Evolutionary conservation across 1,140 invertebrate genomes (phyloP).

Genomic region (Drosophila lowei): DNA sequence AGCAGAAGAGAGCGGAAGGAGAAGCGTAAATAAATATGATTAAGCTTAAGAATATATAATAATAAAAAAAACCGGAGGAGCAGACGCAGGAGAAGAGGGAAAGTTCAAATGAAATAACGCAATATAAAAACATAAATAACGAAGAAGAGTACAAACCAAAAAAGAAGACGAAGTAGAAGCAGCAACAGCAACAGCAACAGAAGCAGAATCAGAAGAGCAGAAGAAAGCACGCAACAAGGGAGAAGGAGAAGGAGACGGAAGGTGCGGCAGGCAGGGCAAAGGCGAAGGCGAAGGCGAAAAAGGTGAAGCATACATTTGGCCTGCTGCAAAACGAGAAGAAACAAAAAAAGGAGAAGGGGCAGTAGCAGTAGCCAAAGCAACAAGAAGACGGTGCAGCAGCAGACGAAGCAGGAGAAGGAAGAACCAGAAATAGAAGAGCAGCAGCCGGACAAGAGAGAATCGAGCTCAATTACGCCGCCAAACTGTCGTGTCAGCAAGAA

Average conservation of each 20-base stretch:
- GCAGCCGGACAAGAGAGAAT: slow-evolving; percentile 64
- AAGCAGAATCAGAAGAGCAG: not conserved
- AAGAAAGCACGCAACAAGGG: not conserved
- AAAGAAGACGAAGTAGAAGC: not conserved
- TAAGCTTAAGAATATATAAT: slow-evolving; percentile 81
- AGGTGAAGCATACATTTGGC: slow-evolving; percentile 25
- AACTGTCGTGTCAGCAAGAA: slow-evolving; percentile 81
- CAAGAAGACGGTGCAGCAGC: not conserved
- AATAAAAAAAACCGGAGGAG: slow-evolving; percentile 23
- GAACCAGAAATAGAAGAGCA: slow-evolving; percentile 14
- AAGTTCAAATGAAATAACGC: slow-evolving; percentile 81
- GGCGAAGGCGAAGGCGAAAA: not conserved
- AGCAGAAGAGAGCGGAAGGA: slow-evolving; percentile 36
- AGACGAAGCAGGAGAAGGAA: not conserved
- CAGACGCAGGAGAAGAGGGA: slow-evolving; percentile 18
- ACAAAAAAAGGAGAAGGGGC: not conserved
- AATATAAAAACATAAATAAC: slow-evolving; percentile 79
- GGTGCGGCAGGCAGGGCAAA: slow-evolving; percentile 18
- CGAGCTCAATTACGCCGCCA: slow-evolving; percentile 81
- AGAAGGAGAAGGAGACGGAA: not conserved
- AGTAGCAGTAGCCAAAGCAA: too few relatives aligned
- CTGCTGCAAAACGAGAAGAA: slow-evolving; percentile 4
- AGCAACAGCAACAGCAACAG: not conserved
- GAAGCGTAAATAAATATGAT: slow-evolving; percentile 80
- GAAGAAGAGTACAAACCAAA: slow-evolving; percentile 29